Evolutionary conservation across 2,888 invertebrate species (phyloP).

Genomic region (Orthosia cruda): DNA sequence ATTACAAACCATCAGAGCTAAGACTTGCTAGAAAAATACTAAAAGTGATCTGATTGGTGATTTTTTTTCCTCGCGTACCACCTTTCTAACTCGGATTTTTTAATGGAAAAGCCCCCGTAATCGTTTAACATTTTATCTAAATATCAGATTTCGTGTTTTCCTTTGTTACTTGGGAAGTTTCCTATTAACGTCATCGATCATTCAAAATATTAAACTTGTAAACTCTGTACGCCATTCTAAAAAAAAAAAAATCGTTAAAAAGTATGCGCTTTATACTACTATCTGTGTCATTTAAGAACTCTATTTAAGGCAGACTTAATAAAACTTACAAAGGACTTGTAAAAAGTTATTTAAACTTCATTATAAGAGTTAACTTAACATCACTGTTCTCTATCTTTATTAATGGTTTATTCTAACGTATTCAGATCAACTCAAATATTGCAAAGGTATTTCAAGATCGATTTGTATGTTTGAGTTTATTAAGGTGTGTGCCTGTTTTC

Average conservation of each 20-base stretch:
- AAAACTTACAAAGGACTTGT: slow-evolving; percentile 26
- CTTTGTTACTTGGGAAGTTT: too few species aligned
- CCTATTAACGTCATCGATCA: neutral
- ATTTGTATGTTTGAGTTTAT: too few species aligned
- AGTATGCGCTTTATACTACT: neutral
- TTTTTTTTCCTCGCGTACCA: too few species aligned
- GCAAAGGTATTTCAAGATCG: neutral
- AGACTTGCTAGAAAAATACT: too few species aligned
- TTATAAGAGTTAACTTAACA: slow-evolving; percentile 22
- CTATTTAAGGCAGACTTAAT: neutral
- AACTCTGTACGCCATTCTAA: neutral
- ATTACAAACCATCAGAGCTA: too few species aligned
- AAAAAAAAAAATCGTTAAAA: neutral
- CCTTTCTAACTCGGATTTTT: too few species aligned
- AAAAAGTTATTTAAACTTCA: slow-evolving; percentile 37
- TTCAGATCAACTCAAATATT: neutral
- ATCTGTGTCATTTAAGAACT: neutral
- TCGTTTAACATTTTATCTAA: too few species aligned
- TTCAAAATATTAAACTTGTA: neutral
- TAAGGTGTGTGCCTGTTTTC: too few species aligned
- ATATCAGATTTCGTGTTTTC: too few species aligned
- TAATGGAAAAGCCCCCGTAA: too few species aligned
- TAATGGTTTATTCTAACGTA: neutral
- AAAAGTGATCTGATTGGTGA: too few species aligned
- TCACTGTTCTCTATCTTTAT: slow-evolving; percentile 7